These are phyloP conservation scores for Galendromus occidentalis DNA, from an alignment of 1,140 invertebrate species.

Conservation along the genomic window DNA sequence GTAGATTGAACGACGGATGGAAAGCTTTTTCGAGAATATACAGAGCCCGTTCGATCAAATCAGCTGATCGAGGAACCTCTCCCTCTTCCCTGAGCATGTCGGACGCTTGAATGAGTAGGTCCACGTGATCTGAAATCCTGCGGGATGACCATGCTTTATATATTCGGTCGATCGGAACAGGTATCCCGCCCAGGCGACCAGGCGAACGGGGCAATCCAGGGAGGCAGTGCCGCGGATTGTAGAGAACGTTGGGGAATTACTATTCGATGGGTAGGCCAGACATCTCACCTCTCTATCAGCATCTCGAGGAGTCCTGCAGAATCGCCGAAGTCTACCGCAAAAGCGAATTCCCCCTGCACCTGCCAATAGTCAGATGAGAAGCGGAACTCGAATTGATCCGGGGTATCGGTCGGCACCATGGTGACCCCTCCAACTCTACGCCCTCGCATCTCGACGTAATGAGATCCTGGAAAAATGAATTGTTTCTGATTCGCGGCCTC, in stretches of 20 bases:
- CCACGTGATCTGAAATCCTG: neutral
- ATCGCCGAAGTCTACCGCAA: neutral
- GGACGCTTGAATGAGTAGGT: neutral
- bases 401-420: neutral
- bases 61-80: neutral
- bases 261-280: too few species aligned
- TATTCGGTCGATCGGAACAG: too few species aligned
- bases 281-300: neutral
- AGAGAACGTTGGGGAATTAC: too few species aligned
- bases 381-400: neutral
- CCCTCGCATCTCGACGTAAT: neutral
- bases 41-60: neutral
- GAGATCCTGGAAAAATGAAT: neutral
- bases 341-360: neutral
- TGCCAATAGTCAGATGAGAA: slow-evolving; percentile 1
- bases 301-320: neutral
- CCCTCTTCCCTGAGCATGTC: neutral
- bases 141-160: too few species aligned
- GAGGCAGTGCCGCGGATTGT: too few species aligned
- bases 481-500: too few species aligned
- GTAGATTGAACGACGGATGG: neutral
- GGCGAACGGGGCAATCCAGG: too few species aligned
- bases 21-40: neutral
- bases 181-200: too few species aligned
- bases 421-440: neutral